A percentile compares a stretch with the other conserved stretches of the same genome.
phyloP scores from a whole-genome alignment of 1,140 invertebrate genomes.

The Melipona quadrifasciata region DNA sequence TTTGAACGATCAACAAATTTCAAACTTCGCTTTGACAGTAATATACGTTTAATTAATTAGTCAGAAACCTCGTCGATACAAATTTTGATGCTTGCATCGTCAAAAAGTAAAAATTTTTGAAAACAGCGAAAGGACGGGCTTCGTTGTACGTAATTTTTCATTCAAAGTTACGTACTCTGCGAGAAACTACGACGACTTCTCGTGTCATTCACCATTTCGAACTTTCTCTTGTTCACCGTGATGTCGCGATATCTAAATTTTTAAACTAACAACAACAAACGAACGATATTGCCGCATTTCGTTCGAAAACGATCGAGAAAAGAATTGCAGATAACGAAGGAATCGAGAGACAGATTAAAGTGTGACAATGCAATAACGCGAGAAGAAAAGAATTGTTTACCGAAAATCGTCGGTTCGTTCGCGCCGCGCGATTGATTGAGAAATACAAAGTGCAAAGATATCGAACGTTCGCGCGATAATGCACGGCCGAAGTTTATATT shows the following conservation, averaged over 20 bases:
- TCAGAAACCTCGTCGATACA: too few species aligned
- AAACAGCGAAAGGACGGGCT: too few species aligned
- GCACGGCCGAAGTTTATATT: slow-evolving; percentile 43
- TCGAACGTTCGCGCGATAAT: slow-evolving; percentile 39
- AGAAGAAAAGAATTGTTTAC: slow-evolving; percentile 29
- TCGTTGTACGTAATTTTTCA: too few species aligned
- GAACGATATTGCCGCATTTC: too few species aligned
- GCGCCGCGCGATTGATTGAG: slow-evolving; percentile 25
- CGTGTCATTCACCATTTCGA: too few species aligned
- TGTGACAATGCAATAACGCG: neutral
- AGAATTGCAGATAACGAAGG: neutral
- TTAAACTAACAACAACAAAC: neutral
- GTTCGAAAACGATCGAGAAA: neutral
- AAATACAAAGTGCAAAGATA: slow-evolving; percentile 54
- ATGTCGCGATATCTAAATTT: too few species aligned
- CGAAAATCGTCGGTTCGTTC: slow-evolving; percentile 7
- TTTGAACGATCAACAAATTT: too few species aligned
- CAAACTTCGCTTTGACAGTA: too few species aligned
- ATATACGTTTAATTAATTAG: too few species aligned
- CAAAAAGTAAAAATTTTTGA: too few species aligned
- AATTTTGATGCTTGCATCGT: too few species aligned
- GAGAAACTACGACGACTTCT: neutral
- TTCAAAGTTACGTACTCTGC: too few species aligned
- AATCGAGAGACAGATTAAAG: neutral
- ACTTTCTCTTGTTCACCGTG: neutral